phyloP scores from a whole-genome alignment of 1,140 invertebrate species.

The Andrena cerasifolii region DNA sequence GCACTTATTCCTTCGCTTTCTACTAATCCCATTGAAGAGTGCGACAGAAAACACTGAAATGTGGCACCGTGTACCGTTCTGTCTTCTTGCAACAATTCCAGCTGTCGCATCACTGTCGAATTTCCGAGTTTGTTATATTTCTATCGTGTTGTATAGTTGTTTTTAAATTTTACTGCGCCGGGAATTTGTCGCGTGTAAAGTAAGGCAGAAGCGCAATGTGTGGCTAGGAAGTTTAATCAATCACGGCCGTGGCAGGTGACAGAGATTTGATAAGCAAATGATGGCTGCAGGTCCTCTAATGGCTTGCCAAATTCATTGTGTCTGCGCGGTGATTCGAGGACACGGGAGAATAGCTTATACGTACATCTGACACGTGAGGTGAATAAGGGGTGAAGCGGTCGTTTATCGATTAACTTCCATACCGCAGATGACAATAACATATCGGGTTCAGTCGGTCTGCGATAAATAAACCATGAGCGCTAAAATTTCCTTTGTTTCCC shows the following conservation, averaged over 20 bases:
- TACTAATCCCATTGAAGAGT: no score
- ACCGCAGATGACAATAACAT: constrained; percentile 39
- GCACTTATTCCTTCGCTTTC: no score
- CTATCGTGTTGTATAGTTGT: no score
- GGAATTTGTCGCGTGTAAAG: no score
- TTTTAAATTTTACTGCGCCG: no score
- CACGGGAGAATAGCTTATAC: constrained; percentile 12
- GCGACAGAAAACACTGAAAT: no score
- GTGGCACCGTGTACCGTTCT: no score
- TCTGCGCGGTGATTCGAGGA: constrained; percentile 28
- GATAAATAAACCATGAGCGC: constrained; percentile 23
- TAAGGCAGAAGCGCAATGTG: no score
- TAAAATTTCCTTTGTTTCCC: not conserved
- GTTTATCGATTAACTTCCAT: constrained; percentile 41
- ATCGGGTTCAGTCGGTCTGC: constrained; percentile 8
- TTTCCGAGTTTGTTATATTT: no score
- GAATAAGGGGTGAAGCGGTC: constrained; percentile 25
- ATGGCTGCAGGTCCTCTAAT: not conserved
- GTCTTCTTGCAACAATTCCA: no score
- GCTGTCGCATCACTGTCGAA: no score
- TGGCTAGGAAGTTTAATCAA: not conserved
- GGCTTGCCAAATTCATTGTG: constrained; percentile 21
- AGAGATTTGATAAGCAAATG: not conserved
- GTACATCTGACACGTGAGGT: constrained; percentile 27
- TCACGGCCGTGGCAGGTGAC: no score